phyloP scores from a whole-genome alignment of 2,888 invertebrate genomes.

The Anarsia innoxiella region DNA sequence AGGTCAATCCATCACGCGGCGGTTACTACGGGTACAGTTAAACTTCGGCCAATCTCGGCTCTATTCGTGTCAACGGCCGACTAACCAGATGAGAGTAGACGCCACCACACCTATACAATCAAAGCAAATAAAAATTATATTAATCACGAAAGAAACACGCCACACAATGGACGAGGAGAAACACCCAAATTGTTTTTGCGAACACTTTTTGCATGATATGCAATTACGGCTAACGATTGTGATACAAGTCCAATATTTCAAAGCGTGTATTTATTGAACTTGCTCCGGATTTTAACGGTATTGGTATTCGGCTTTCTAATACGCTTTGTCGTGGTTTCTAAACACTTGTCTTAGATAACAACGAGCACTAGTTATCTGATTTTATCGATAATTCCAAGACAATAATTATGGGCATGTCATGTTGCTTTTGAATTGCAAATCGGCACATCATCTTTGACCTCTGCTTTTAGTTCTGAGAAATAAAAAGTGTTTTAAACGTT shows the following conservation, averaged over 20 bases:
- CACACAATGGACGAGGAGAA: conserved; percentile 36
- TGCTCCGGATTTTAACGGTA: conserved; percentile 44
- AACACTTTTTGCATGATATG: conserved; percentile 53
- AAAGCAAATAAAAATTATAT: conserved; percentile 60
- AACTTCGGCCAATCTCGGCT: conserved; percentile 41
- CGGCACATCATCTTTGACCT: conserved; percentile 38
- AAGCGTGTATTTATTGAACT: conserved; percentile 39
- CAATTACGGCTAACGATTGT: conserved; percentile 57
- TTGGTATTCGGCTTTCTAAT: conserved; percentile 60
- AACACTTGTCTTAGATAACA: conserved; percentile 24
- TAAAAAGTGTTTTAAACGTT: conserved; percentile 25
- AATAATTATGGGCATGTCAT: conserved; percentile 50
- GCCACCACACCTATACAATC: conserved; percentile 43
- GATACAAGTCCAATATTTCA: conserved; percentile 48
- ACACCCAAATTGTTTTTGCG: conserved; percentile 39
- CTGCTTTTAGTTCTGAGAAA: conserved; percentile 25
- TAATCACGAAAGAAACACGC: conserved; percentile 30
- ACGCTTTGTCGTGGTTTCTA: conserved; percentile 44
- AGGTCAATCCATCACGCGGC: conserved; percentile 50
- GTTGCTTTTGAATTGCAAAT: conserved; percentile 28
- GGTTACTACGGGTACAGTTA: conserved; percentile 47
- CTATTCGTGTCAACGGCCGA: conserved; percentile 53
- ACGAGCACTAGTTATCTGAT: conserved; percentile 44
- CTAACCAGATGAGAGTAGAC: conserved; percentile 34
- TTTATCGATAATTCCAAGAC: conserved; percentile 30